Percentiles rank a stretch among this genome's conserved stretches.
Conservation (phyloP, 2,113 vertebrate species). For the human region DNA sequence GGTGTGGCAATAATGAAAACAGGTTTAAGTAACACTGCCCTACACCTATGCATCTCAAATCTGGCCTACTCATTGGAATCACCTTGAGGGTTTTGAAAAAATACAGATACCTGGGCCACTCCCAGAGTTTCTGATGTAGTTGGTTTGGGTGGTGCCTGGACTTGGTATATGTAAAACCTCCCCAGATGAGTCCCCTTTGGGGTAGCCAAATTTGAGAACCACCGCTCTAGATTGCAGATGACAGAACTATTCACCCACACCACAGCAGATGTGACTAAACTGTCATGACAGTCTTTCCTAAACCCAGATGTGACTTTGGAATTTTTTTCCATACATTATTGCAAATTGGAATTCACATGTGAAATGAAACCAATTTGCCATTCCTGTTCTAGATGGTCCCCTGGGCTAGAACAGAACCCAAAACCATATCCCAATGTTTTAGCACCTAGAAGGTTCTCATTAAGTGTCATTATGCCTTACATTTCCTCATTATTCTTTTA, state of each 20-base stretch:
- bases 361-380: background rate
- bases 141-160: background rate
- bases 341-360: background rate
- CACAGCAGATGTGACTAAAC: background rate
- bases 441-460: background rate
- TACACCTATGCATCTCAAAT: background rate
- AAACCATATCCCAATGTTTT: background rate
- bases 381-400: background rate
- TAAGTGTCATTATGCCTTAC: background rate
- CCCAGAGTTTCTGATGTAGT: background rate
- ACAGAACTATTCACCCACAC: background rate
- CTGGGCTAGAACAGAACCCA: background rate
- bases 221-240: background rate
- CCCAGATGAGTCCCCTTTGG: background rate
- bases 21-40: background rate
- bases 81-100: background rate
- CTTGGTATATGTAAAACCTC: background rate
- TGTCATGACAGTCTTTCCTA: background rate
- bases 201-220: background rate
- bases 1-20: background rate
- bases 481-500: background rate
- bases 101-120: background rate
- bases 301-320: background rate
- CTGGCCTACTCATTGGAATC: background rate
- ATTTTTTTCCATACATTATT: background rate